Percentiles rank a stretch among this genome's conserved stretches.
These are phyloP conservation scores for Machimus rusticus DNA, from an alignment of 2,888 invertebrate genomes.

Conservation along the genomic window DNA sequence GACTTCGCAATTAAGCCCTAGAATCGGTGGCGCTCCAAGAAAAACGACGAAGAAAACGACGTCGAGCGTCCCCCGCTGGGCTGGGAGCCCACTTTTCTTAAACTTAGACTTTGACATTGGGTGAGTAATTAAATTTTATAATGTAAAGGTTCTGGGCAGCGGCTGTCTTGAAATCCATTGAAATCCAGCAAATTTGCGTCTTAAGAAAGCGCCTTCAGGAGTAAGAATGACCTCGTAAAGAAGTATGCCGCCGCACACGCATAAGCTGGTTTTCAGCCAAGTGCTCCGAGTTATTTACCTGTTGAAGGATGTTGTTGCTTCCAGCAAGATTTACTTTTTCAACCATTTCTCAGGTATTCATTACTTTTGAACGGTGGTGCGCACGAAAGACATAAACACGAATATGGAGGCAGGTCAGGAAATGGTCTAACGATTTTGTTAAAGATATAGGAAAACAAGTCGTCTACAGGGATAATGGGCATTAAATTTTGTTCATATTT, in stretches of 20 bases:
- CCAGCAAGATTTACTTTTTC: neutral
- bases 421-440: neutral
- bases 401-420: neutral
- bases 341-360: neutral
- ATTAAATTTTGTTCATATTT: no score
- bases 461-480: neutral
- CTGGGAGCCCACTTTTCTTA: neutral
- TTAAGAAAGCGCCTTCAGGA: neutral
- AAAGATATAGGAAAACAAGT: neutral
- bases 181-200: neutral
- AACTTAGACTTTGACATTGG: conserved; percentile 7
- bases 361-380: neutral
- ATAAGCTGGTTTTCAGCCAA: neutral
- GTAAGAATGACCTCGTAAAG: neutral
- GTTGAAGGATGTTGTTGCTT: neutral
- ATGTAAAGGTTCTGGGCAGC: neutral
- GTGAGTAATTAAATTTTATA: neutral
- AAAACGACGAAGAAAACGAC: neutral
- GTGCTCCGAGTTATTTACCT: neutral
- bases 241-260: neutral
- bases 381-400: neutral
- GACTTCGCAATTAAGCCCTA: neutral
- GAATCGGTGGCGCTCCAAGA: neutral
- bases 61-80: neutral
- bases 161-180: neutral